These are phyloP conservation scores for Caenorhabditis sulstoni DNA, from an alignment of 2,888 invertebrate species.

Conservation along the genomic window DNA sequence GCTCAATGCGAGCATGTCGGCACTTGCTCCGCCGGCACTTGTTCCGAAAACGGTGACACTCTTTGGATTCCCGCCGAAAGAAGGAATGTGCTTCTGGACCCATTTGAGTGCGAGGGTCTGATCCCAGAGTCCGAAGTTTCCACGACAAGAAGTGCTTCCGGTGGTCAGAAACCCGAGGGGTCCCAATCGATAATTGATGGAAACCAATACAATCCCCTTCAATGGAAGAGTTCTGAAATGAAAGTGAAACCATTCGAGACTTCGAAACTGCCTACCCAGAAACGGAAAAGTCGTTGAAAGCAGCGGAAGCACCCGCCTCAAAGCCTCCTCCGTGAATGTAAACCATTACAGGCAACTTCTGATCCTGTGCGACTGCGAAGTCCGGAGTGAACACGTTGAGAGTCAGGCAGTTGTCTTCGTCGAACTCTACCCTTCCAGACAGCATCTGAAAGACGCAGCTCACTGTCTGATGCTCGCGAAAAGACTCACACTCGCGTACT, in stretches of 20 bases:
- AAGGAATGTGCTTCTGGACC: constrained; percentile 39
- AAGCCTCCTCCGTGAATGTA: constrained; percentile 55
- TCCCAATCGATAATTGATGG: constrained; percentile 68
- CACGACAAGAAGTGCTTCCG: constrained; percentile 57
- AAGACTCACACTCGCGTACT: background rate
- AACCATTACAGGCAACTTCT: constrained; percentile 37
- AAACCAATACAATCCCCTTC: constrained; percentile 73
- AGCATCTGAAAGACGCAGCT: background rate
- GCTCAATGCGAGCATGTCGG: constrained; percentile 64
- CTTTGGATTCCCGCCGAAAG: constrained; percentile 36
- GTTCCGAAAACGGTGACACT: constrained; percentile 48
- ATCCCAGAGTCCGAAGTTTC: constrained; percentile 78
- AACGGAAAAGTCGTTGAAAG: constrained; percentile 33
- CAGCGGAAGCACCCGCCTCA: constrained; percentile 6
- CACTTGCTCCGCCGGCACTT: constrained; percentile 45
- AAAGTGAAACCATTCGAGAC: too few species aligned
- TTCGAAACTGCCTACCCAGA: constrained; percentile 21
- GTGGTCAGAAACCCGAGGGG: constrained; percentile 72
- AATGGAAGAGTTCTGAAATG: constrained; percentile 72
- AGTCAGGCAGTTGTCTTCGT: background rate
- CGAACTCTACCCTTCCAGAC: background rate
- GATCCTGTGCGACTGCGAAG: background rate
- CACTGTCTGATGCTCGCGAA: background rate
- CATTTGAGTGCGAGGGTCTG: constrained; percentile 66
- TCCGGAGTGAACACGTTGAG: background rate